Evolutionary conservation across 2,797 vertebrate genomes (phyloP).

Genomic region (Rhinella marina): DNA sequence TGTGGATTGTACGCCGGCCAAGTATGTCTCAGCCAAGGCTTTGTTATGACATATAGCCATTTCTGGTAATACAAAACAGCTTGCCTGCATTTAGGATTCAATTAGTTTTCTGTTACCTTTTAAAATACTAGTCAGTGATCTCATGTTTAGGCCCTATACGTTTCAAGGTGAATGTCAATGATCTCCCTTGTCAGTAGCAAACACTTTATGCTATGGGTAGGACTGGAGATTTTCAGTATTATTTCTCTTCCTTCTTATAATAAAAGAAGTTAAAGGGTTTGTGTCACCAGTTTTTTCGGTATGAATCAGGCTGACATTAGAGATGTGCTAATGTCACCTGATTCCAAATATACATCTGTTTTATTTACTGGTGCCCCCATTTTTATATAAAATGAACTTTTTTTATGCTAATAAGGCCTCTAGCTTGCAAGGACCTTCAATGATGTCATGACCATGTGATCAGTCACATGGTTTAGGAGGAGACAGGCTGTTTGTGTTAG

Average conservation of each 20-base stretch:
- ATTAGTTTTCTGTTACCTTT: conserved; percentile 50
- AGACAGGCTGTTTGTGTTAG: no score
- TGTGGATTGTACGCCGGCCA: conserved; percentile 42
- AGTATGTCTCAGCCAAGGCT: conserved; percentile 19
- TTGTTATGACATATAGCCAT: conserved; percentile 56
- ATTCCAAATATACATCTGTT: no score
- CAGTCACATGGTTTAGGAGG: no score
- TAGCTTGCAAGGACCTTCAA: no score
- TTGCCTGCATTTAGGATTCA: conserved; percentile 40
- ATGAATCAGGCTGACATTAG: no score
- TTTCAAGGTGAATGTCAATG: conserved; percentile 21
- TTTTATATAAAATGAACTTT: no score
- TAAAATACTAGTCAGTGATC: conserved; percentile 35
- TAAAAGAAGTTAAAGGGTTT: not conserved
- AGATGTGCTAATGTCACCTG: no score
- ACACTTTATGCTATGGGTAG: not conserved
- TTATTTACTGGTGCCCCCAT: no score
- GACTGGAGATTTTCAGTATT: no score
- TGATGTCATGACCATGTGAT: no score
- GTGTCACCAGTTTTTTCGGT: no score
- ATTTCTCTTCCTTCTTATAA: not conserved
- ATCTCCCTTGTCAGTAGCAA: not conserved
- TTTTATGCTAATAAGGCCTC: no score
- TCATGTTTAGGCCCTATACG: conserved; percentile 3
- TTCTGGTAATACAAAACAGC: conserved; percentile 48